A percentile compares a stretch with the other conserved stretches of the same genome.
These are phyloP conservation scores for Neoniphon sammara DNA, from an alignment of 2,797 vertebrate genomes.

Conservation along the genomic window DNA sequence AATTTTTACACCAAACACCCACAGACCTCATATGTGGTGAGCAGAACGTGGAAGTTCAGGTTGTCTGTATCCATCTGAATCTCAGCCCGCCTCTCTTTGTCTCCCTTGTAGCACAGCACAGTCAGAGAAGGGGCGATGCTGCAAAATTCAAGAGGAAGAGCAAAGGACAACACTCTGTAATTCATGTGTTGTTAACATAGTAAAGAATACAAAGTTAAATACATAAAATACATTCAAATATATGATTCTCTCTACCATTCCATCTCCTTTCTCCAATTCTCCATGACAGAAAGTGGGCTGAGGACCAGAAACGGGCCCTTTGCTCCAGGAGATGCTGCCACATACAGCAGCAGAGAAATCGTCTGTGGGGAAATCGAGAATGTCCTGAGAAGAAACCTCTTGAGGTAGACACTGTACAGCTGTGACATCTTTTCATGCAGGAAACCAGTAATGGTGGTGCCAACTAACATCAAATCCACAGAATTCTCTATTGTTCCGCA, in stretches of 20 bases:
- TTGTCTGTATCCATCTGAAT: slow-evolving; percentile 78
- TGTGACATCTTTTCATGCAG: not conserved
- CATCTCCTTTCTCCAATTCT: slow-evolving; percentile 92
- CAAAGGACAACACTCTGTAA: not conserved
- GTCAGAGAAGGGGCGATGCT: slow-evolving; percentile 88
- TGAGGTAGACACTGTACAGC: not conserved
- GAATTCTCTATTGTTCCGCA: too few species aligned
- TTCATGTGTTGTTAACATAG: not conserved
- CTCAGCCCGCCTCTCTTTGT: slow-evolving; percentile 85
- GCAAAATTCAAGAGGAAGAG: slow-evolving; percentile 8
- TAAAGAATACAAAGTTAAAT: not conserved
- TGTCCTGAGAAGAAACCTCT: not conserved
- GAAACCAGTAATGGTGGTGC: not conserved
- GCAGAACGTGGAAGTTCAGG: slow-evolving; percentile 80
- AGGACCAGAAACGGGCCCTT: slow-evolving; percentile 89
- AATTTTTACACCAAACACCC: not conserved
- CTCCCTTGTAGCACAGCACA: slow-evolving; percentile 86
- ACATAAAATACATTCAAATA: not conserved
- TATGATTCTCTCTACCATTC: slow-evolving; percentile 76
- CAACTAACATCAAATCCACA: too few species aligned
- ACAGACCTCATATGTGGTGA: slow-evolving; percentile 92
- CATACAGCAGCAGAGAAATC: slow-evolving; percentile 88
- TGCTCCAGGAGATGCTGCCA: slow-evolving; percentile 78
- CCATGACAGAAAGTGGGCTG: slow-evolving; percentile 91
- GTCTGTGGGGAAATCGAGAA: slow-evolving; percentile 79